Conservation (phyloP, 2,113 vertebrate genomes). For the Psammodynastes pulverulentus region DNA sequence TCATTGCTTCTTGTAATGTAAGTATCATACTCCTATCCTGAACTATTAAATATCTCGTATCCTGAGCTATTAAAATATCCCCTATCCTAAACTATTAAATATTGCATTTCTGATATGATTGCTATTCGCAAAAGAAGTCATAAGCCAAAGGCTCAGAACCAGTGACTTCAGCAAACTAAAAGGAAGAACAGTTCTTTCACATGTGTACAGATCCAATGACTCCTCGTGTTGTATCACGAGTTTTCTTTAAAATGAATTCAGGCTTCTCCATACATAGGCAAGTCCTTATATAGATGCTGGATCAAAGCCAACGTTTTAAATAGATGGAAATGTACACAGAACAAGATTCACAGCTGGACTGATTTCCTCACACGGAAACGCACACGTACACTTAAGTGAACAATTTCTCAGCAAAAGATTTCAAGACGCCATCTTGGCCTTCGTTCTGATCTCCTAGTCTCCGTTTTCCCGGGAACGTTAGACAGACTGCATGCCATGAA, state of each 20-base stretch:
- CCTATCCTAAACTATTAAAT: not conserved
- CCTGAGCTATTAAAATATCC: not conserved
- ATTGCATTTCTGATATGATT: not conserved
- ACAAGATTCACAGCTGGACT: not conserved
- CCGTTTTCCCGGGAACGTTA: not conserved
- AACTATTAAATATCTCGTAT: not conserved
- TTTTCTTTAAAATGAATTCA: not conserved
- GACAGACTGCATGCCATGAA: not conserved
- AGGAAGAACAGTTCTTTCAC: not conserved
- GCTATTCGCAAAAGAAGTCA: not conserved
- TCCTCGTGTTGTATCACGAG: not conserved
- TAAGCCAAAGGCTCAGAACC: not conserved
- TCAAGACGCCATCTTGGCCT: not conserved
- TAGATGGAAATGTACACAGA: not conserved
- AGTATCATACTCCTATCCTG: not conserved
- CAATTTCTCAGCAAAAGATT: not conserved
- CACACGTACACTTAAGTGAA: not conserved
- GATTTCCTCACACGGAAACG: not conserved
- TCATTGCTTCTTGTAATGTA: not conserved
- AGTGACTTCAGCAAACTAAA: not conserved
- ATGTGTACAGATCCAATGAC: not conserved
- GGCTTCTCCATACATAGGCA: not conserved
- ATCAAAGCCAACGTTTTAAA: not conserved
- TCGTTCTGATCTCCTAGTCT: not conserved
- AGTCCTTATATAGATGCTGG: not conserved